Percentiles rank a stretch among this genome's conserved stretches.
phyloP scores from a whole-genome alignment of 2,797 vertebrate genomes.

The Gymnothorax reevesii region DNA sequence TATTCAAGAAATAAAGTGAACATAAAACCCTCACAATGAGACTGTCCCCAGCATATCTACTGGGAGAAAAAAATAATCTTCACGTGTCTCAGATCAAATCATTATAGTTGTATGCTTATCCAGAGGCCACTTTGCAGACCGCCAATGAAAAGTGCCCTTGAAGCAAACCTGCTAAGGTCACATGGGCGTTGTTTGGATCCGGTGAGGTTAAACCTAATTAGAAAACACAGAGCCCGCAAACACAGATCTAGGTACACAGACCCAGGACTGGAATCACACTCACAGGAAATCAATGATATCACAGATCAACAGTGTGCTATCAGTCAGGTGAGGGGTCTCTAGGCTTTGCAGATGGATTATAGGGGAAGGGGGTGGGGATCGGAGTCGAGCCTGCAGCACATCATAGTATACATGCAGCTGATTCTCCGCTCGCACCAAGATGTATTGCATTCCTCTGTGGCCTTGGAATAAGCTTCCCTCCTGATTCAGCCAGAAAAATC shows the following conservation, averaged over 20 bases:
- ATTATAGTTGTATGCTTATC: constrained; percentile 28
- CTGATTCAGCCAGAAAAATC: not conserved
- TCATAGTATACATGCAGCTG: not conserved
- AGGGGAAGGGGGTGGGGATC: constrained; percentile 7
- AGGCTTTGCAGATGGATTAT: constrained; percentile 24
- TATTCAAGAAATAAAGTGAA: too few relatives aligned
- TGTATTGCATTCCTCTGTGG: not conserved
- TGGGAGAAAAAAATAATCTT: not conserved
- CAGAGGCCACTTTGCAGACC: constrained; percentile 12
- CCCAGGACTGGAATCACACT: constrained; percentile 25
- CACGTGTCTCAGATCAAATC: not conserved
- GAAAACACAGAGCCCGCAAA: constrained; percentile 26
- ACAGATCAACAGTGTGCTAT: constrained; percentile 26
- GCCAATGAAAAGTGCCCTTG: constrained; percentile 32
- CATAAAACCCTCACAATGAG: not conserved
- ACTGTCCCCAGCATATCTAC: not conserved
- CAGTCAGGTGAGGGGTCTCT: constrained; percentile 29
- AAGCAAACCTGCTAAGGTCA: constrained; percentile 27
- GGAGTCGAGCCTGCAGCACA: not conserved
- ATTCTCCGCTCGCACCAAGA: not conserved
- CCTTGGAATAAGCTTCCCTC: not conserved
- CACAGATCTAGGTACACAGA: constrained; percentile 14
- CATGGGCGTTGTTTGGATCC: constrained; percentile 12
- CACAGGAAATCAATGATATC: constrained; percentile 36
- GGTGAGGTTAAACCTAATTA: constrained; percentile 34